Evolutionary conservation across 1,140 invertebrate genomes (phyloP).

Genomic region (Drosophila busckii): DNA sequence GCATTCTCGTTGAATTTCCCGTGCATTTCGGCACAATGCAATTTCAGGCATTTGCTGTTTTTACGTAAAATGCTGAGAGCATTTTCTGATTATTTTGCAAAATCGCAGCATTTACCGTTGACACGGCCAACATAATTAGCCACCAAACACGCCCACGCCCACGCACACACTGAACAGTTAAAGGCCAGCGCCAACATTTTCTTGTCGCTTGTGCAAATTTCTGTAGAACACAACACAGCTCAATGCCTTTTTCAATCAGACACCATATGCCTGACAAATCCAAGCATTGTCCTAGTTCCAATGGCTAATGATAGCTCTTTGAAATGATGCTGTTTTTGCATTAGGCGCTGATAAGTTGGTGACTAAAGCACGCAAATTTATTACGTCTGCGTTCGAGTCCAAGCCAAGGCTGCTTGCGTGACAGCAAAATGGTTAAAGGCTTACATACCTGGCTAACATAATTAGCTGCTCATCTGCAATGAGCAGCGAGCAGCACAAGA

Average conservation of each 20-base stretch:
- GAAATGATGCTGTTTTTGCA: too few species aligned
- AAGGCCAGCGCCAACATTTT: slow-evolving; percentile 30
- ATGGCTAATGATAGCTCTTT: too few species aligned
- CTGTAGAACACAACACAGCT: too few species aligned
- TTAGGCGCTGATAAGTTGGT: too few species aligned
- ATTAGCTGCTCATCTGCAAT: slow-evolving; percentile 32
- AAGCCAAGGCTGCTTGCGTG: slow-evolving; percentile 91
- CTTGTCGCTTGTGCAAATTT: too few species aligned
- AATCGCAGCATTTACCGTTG: slow-evolving; percentile 63
- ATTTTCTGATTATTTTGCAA: slow-evolving; percentile 75
- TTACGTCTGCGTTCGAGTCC: slow-evolving; percentile 93
- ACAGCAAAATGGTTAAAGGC: slow-evolving; percentile 80
- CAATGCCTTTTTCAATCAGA: too few species aligned
- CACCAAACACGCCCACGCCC: slow-evolving; percentile 7
- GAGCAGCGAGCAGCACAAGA: too few species aligned
- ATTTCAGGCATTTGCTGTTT: slow-evolving; percentile 40
- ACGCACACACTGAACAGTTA: background rate
- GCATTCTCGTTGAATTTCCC: slow-evolving; percentile 16
- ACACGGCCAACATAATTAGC: slow-evolving; percentile 55
- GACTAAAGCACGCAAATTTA: slow-evolving; percentile 94
- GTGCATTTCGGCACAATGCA: too few species aligned
- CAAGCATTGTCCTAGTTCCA: too few species aligned
- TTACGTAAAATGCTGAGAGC: slow-evolving; percentile 61
- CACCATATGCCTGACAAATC: too few species aligned
- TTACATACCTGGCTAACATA: slow-evolving; percentile 25